These are phyloP conservation scores for Lepisosteus oculatus DNA, from an alignment of 2,113 vertebrate species.

Conservation along the genomic window DNA sequence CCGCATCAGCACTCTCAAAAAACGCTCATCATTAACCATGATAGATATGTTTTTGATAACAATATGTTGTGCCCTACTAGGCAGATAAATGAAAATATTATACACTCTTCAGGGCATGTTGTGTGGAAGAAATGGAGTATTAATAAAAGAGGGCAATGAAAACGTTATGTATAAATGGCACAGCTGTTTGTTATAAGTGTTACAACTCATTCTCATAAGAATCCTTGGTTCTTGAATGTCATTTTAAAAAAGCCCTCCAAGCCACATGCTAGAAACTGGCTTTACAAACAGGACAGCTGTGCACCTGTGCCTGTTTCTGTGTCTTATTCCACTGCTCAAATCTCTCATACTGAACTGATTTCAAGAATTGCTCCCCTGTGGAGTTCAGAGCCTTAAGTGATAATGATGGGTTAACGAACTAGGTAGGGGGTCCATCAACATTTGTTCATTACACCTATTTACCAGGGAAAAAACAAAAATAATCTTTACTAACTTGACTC, in stretches of 20 bases:
- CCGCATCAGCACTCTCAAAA: constrained; percentile 63
- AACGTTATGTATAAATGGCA: neutral
- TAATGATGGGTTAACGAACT: constrained; percentile 12
- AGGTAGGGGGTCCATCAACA: constrained; percentile 4
- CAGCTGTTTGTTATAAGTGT: neutral
- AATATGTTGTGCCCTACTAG: constrained; percentile 74
- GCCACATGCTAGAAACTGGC: neutral
- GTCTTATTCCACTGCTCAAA: neutral
- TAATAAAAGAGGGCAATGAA: neutral
- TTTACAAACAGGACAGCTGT: neutral
- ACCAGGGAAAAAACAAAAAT: neutral
- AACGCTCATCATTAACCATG: constrained; percentile 80
- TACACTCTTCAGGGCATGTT: constrained; percentile 59
- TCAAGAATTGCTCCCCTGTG: constrained; percentile 14
- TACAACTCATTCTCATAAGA: neutral
- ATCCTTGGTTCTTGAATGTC: neutral
- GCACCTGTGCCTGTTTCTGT: neutral
- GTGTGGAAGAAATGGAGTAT: constrained; percentile 30
- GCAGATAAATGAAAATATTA: constrained; percentile 74
- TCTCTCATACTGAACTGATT: constrained; percentile 2
- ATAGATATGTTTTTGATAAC: constrained; percentile 84
- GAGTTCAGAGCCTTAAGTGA: constrained; percentile 6
- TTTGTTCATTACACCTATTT: neutral
- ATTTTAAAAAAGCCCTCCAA: neutral
- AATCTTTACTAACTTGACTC: neutral